Base-by-base conservation (phyloP, 1,140 invertebrate species). In the Drosophila albomicans region DNA sequence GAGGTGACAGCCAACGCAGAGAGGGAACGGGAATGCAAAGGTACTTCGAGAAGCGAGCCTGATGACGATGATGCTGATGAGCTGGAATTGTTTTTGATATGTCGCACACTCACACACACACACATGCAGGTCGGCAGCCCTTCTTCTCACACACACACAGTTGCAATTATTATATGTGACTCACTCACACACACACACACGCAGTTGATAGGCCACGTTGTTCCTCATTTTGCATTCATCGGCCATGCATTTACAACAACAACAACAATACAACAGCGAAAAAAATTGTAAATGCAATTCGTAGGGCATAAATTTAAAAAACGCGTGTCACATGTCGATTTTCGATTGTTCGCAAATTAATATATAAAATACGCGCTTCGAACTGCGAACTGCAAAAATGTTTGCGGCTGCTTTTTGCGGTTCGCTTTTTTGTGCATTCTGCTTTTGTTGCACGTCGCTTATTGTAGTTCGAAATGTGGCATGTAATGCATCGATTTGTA, bases 271-370 rank as follows among this genome's bases (percentile, higher is more conserved):
- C 61, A 25, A 25, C 32, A 35, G 16, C 11, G 30, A 25, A 30
- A 77, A 80, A 75, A 78, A 88, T 81, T 82, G 72, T 73, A 78
- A 82, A 85, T 88, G 77, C 88, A 91, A 91, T 91, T 91, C 88
- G 87, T 91, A 81, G 81, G 79, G 77, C 87, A 91, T 89, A 91
- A 91, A 91, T 91, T 91, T 91, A 78, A 82, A 90, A 86, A 86
- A 89, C 88, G 84, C 89, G 88, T 91, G 89, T 91, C 88, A 91
- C 88, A 91, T 91, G 89, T 91, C 89, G 84, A 88, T 91, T 89
- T 78, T 91, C 78, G 79, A 89, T 91, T 91, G 89, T 91, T 91
- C 84, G 79, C 88, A 91, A 91, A 91, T 91, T 91, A 91, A 91
- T 91, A 91, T 86, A 86, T 90, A 86, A 77, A 79, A 89, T 84